These are phyloP conservation scores for Diorhabda sublineata DNA, from an alignment of 1,140 invertebrate genomes.

Conservation along the genomic window DNA sequence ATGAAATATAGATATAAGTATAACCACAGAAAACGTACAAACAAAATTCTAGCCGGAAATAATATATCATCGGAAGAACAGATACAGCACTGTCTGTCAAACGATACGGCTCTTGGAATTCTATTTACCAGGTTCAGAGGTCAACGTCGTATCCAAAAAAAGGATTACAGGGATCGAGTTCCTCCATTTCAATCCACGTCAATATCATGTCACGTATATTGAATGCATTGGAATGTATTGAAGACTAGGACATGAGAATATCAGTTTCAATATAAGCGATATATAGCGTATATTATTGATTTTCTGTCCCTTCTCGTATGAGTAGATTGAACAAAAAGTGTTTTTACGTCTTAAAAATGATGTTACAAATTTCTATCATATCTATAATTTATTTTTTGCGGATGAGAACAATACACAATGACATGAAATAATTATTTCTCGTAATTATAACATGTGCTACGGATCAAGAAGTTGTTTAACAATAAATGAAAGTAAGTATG, in stretches of 20 bases:
- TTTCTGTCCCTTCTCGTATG: too few relatives aligned
- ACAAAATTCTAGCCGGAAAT: neutral
- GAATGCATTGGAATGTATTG: neutral
- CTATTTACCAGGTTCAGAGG: neutral
- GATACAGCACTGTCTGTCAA: neutral
- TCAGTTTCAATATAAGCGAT: too few relatives aligned
- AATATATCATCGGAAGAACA: neutral
- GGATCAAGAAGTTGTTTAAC: too few relatives aligned
- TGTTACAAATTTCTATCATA: too few relatives aligned
- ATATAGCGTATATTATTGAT: too few relatives aligned
- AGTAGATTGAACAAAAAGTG: too few relatives aligned
- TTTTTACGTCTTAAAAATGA: too few relatives aligned
- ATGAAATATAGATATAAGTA: neutral
- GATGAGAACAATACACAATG: too few relatives aligned
- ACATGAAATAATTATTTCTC: too few relatives aligned
- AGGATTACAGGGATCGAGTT: neutral
- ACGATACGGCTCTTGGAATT: neutral
- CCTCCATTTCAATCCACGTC: neutral
- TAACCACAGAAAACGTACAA: neutral
- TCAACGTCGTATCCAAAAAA: neutral
- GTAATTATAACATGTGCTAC: too few relatives aligned
- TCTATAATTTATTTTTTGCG: too few relatives aligned
- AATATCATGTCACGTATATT: neutral
- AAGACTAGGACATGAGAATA: neutral
- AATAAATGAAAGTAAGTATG: too few relatives aligned